Base-by-base conservation (phyloP, 2,113 vertebrate genomes). In the Cettia cetti region DNA sequence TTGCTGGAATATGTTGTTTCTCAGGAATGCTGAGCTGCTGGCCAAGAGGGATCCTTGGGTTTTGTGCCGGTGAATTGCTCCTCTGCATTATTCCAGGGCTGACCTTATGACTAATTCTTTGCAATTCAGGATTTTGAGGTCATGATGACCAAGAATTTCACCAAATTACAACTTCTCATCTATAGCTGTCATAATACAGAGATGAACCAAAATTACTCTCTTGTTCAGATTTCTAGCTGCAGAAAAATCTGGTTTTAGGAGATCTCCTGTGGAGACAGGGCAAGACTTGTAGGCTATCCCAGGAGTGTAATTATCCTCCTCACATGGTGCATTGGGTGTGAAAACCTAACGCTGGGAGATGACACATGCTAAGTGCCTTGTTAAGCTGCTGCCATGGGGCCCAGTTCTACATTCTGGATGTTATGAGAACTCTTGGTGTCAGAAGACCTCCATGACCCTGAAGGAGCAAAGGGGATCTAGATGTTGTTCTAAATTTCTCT, bases 11-110 rank as follows among this genome's bases (percentile, higher is more conserved):
- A 39, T 83, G 22, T 80, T 95, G 53, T 71, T 90, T 66, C 80
- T 93, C n/a, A 89, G 90, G 91, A 96, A 95, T 93, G 95, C 76
- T 84, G 77, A 88, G 40, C 66, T 80, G 57, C 77, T 83, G 80
- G 74, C 71, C 83, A 88, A 20, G 77, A 90, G 80, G 28, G 49
- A 80, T 88, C 72, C 76, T 86, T 0, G 0, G 15, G 10, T 90
- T 83, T 84, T 70, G 18, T 92, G 45, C 60, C 0, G 15, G 23
- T 8, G 10, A 50, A 63, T 70, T 89, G 64, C 16, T 86, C 27
- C 66, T 93, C 59, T 0, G 0, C 71, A 4, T 79, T 82, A 57
- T 89, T 92, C 59, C 64, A 56, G 60, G 49, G 10, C 60, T 94
- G 86, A 52, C 60, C 65, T 72, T 76, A 47, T 74, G 89, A 75